Conservation (phyloP, 2,113 vertebrate species). For the Rafetus swinhoei region DNA sequence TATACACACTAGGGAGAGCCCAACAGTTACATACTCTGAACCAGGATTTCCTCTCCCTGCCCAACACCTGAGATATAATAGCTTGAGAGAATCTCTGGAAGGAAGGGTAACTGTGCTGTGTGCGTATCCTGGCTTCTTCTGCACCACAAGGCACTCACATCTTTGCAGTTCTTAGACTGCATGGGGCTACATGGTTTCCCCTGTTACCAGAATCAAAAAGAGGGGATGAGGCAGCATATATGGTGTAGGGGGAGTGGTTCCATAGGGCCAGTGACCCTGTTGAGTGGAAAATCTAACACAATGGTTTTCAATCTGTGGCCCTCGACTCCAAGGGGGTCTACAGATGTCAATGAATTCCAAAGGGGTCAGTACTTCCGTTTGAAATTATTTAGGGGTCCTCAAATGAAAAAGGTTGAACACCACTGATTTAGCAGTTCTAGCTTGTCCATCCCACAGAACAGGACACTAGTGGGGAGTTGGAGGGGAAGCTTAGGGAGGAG, state of each 20-base stretch:
- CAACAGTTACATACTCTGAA: not conserved
- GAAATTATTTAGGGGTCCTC: not conserved
- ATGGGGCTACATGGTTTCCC: not conserved
- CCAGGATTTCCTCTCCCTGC: not conserved
- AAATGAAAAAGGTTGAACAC: not conserved
- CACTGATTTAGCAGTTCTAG: not conserved
- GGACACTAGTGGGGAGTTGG: not conserved
- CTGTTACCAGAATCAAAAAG: not conserved
- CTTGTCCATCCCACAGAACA: not conserved
- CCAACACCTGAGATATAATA: not conserved
- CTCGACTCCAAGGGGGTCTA: not conserved
- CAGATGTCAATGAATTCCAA: not conserved
- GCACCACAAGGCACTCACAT: no score
- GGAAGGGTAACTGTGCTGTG: not conserved
- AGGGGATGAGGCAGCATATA: not conserved
- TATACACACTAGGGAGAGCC: not conserved
- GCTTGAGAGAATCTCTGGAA: not conserved
- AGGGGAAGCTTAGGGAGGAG: not conserved
- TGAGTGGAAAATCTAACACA: not conserved
- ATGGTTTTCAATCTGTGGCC: not conserved
- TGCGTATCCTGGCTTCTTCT: not conserved
- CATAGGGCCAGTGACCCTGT: not conserved
- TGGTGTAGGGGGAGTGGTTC: not conserved
- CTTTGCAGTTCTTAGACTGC: not conserved
- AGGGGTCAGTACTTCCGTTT: not conserved